Conservation (phyloP, 2,113 vertebrate species). For the Esox niger region DNA sequence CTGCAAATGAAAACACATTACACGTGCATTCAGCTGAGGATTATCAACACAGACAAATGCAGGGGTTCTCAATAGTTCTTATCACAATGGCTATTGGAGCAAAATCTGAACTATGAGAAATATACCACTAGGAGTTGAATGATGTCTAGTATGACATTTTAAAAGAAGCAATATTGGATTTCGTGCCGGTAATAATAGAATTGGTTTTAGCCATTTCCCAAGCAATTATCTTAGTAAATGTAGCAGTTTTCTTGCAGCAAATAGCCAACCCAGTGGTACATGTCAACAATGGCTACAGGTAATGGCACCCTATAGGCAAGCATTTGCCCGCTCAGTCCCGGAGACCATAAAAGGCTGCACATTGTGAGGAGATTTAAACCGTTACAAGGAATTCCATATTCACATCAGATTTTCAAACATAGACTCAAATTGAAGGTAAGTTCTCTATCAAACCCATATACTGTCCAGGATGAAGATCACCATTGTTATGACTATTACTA, state of each 20-base stretch:
- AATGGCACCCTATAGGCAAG: not conserved
- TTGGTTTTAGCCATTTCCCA: not conserved
- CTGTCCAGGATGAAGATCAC: too few relatives aligned
- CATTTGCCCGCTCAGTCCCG: too few relatives aligned
- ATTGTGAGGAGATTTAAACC: too few relatives aligned
- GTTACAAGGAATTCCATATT: too few relatives aligned
- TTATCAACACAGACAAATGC: not conserved
- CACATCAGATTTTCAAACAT: not conserved
- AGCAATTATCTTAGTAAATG: not conserved
- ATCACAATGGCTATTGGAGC: not conserved
- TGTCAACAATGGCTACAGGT: not conserved
- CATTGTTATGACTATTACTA: too few relatives aligned
- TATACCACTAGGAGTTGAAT: not conserved
- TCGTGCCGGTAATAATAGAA: not conserved
- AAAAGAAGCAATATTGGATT: not conserved
- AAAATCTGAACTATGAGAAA: not conserved
- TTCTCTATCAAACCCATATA: too few relatives aligned
- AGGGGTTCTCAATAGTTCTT: not conserved
- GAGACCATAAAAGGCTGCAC: too few relatives aligned
- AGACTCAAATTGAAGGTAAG: too few relatives aligned
- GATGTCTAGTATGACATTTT: not conserved
- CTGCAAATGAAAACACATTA: not conserved
- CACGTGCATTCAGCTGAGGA: not conserved
- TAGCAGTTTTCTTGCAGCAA: not conserved
- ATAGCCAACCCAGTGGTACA: not conserved